These are phyloP conservation scores for Drosophila setosimentum DNA, from an alignment of 2,888 invertebrate genomes.

Conservation along the genomic window DNA sequence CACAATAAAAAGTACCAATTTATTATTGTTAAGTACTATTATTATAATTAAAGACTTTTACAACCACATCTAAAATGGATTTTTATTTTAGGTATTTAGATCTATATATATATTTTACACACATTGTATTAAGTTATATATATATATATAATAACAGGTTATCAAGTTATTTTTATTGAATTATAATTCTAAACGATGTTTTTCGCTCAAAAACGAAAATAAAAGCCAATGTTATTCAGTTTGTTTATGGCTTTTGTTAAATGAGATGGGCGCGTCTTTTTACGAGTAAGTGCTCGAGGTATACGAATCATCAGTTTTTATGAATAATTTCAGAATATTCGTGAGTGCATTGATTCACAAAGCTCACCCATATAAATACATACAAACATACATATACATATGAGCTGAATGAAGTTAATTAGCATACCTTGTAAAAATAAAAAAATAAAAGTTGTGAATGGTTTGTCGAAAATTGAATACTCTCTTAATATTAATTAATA, in stretches of 20 bases:
- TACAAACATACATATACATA: neutral
- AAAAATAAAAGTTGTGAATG: neutral
- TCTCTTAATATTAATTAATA: neutral
- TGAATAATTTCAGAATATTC: slow-evolving; percentile 19
- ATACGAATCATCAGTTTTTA: slow-evolving; percentile 12
- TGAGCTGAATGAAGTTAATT: slow-evolving; percentile 21
- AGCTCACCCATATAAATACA: slow-evolving; percentile 18
- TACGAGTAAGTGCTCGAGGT: neutral
- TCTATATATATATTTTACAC: neutral
- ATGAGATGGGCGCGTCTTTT: slow-evolving; percentile 34
- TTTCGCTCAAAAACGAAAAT: slow-evolving; percentile 1
- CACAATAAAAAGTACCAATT: neutral
- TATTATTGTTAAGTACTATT: neutral
- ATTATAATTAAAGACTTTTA: neutral
- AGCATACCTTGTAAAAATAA: slow-evolving; percentile 29
- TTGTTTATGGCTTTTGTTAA: slow-evolving; percentile 19
- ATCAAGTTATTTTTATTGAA: slow-evolving; percentile 18
- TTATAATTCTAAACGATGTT: slow-evolving; percentile 14
- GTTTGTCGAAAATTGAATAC: slow-evolving; percentile 7
- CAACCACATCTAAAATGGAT: neutral
- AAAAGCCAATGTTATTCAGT: slow-evolving; percentile 24
- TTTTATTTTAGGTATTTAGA: neutral
- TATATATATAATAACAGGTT: slow-evolving; percentile 29
- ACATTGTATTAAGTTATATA: neutral
- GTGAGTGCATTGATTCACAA: slow-evolving; percentile 46